Base-by-base conservation (phyloP, 2,888 invertebrate genomes). In the Phoenoteleia sp. region DNA sequence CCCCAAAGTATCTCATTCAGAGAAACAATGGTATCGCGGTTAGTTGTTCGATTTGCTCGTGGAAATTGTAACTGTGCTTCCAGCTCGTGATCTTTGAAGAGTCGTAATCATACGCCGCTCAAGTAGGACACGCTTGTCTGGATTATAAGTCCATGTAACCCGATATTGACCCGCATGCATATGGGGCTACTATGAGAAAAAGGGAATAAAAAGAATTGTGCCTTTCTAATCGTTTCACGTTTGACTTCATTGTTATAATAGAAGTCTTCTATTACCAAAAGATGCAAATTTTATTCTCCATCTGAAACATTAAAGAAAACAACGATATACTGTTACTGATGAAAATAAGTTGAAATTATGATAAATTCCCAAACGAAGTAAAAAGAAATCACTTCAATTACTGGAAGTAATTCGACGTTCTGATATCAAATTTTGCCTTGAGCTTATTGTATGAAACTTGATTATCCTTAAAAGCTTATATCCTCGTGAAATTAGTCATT, bases 1-100 rank as follows among this genome's bases (percentile, higher is more conserved):
- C 71, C 80, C 64, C 47, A 56, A 54, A 71, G 64, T 62, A 71
- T 56, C 71, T 64, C 47, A 29, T 54, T 19, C 54, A 19, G 29
- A 64, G 64, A 64, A 80, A 80, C 80, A 80, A 80, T 80, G 60
- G 54, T 75, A 67, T 62, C 72, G 49, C 23, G 49, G 39, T 58
- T 67, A 71, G 62, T 58, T 67, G 62, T 74, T 81, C 74, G 81
- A 75, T 81, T 81, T 81, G 75, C 75, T 27, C 66, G 52, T 72
- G 76, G 76, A 82, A 76, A 82, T 62, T 52, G 66, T 71, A 77
- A 82, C 77, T 72, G 54, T 21, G 71, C 76, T 76, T 71, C 54
- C 45, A 66, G 67, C 54, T 83, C 82, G 82, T 77, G 82, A 83
- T 77, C 77, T 72, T 66, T 72, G 76, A 66, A 67, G 77, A 76